Percentiles rank a stretch among this genome's conserved stretches.
Conservation (phyloP, 2,113 vertebrate species). For the Corapipo altera region DNA sequence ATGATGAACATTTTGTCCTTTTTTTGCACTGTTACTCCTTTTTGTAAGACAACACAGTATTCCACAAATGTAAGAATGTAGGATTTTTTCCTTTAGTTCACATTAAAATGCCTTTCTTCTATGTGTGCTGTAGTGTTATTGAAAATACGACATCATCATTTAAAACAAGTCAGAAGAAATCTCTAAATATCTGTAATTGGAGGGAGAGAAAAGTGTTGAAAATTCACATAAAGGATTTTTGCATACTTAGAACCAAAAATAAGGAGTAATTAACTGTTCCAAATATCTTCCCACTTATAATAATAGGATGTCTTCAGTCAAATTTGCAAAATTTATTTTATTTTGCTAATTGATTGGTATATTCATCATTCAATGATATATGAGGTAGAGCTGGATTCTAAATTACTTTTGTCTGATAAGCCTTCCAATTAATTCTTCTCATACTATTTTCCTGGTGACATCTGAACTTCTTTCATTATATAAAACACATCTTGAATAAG, state of each 20-base stretch:
- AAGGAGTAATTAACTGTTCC: slow-evolving; percentile 85
- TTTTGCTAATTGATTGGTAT: slow-evolving; percentile 90
- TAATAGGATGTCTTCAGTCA: slow-evolving; percentile 85
- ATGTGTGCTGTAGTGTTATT: background rate
- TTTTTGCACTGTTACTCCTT: background rate
- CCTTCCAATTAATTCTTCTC: slow-evolving; percentile 92
- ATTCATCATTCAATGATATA: slow-evolving; percentile 82
- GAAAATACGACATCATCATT: slow-evolving; percentile 50
- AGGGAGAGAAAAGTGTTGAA: slow-evolving; percentile 20
- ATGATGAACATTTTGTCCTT: background rate
- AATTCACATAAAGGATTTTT: slow-evolving; percentile 65
- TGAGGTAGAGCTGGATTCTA: slow-evolving; percentile 86
- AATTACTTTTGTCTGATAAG: slow-evolving; percentile 86
- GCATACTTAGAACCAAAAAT: slow-evolving; percentile 69
- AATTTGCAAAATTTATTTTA: slow-evolving; percentile 91
- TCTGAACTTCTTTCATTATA: slow-evolving; percentile 84
- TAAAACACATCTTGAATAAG: slow-evolving; percentile 80
- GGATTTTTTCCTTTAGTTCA: background rate
- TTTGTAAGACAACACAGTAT: background rate
- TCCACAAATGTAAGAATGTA: background rate
- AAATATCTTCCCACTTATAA: slow-evolving; percentile 87
- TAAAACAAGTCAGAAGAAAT: slow-evolving; percentile 55
- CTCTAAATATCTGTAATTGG: slow-evolving; percentile 46
- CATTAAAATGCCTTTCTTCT: background rate
- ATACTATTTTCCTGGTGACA: slow-evolving; percentile 83